Evolutionary conservation across 2,113 vertebrate genomes (phyloP).

Genomic region (Bostrychus sinensis): DNA sequence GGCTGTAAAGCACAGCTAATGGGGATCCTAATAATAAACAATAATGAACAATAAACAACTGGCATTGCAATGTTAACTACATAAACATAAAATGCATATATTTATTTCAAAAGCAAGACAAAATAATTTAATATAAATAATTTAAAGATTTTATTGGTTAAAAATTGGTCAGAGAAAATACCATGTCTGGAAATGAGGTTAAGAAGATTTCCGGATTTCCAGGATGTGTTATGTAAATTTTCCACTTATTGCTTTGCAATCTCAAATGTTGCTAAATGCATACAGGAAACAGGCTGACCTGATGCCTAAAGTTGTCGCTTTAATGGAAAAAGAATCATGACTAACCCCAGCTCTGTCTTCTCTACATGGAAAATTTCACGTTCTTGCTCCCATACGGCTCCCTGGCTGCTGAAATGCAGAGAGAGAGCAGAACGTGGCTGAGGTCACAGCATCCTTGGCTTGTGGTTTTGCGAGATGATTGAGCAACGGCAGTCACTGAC

Average conservation of each 20-base stretch:
- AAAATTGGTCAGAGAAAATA: no score
- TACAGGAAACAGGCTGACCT: constrained; percentile 1
- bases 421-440: constrained; percentile 24
- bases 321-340: constrained; percentile 44
- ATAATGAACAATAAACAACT: no score
- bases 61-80: no score
- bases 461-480: constrained; percentile 71
- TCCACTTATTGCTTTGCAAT: neutral
- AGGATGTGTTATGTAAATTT: neutral
- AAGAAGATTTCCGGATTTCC: neutral
- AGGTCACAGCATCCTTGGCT: constrained; percentile 61
- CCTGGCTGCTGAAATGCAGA: constrained; percentile 9
- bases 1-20: no score
- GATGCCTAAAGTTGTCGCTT: neutral
- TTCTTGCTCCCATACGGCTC: constrained; percentile 15
- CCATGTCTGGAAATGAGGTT: no score
- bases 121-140: no score
- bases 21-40: no score
- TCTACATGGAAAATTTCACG: constrained; percentile 33
- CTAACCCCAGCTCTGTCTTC: constrained; percentile 17
- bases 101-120: no score
- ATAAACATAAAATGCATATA: neutral
- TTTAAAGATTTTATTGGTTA: no score
- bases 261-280: neutral
- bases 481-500: constrained; percentile 74